Conservation (phyloP, 2,113 vertebrate species). For the Ceyx melanurus region DNA sequence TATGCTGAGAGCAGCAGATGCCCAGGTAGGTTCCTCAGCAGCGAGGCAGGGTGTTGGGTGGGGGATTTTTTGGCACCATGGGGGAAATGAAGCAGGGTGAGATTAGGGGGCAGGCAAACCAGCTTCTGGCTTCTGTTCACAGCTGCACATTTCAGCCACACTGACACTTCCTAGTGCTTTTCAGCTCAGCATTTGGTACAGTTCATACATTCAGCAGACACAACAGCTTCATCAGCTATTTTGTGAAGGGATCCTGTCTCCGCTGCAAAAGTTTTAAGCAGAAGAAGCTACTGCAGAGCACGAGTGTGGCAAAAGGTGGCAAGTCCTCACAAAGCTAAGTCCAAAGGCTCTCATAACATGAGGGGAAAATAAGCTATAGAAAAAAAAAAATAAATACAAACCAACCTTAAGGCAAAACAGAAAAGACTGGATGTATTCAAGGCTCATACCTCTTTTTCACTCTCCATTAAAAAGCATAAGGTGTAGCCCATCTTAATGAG, state of each 20-base stretch:
- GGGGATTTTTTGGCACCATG: background rate
- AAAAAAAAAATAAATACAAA: background rate
- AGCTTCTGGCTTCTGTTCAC: background rate
- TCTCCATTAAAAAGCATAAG: background rate
- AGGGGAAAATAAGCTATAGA: background rate
- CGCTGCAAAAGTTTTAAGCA: background rate
- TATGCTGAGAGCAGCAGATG: fast-evolving
- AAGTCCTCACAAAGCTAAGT: background rate
- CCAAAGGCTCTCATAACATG: background rate
- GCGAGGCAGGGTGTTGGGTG: background rate
- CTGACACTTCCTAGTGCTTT: background rate
- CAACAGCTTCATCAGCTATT: background rate
- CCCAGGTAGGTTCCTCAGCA: background rate
- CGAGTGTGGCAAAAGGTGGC: background rate
- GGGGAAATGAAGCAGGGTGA: background rate
- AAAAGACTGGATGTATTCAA: background rate
- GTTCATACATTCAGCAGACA: background rate
- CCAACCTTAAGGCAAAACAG: background rate
- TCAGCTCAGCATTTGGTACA: fast-evolving
- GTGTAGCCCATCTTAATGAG: background rate
- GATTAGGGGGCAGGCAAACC: background rate
- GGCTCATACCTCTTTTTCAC: background rate
- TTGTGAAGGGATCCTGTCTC: background rate
- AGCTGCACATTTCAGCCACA: background rate
- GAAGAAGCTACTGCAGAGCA: background rate